A percentile compares a stretch with the other conserved stretches of the same genome.
Conservation (phyloP, 1,140 invertebrate species). For the Bombus confusus region DNA sequence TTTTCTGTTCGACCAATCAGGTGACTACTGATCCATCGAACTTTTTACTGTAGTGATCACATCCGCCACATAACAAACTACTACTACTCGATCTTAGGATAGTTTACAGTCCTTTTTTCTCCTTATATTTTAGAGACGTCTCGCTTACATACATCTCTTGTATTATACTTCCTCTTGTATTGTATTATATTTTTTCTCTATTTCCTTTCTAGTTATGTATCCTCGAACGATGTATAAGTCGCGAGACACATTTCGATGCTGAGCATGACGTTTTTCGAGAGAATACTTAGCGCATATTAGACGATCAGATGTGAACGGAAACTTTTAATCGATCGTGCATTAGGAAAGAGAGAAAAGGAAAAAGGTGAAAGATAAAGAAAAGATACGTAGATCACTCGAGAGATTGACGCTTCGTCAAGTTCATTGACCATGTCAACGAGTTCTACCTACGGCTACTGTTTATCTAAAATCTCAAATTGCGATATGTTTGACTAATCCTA, state of each 20-base stretch:
- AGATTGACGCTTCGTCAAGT: constrained; percentile 33
- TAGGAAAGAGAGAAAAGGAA: constrained; percentile 16
- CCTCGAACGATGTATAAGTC: not conserved
- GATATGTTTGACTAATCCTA: constrained; percentile 24
- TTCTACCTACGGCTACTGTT: not conserved
- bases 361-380: constrained; percentile 53
- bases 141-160: not conserved
- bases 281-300: not conserved
- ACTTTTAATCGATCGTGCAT: not conserved
- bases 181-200: not conserved
- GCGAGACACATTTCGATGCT: not conserved
- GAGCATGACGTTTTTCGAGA: not conserved
- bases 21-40: constrained; percentile 25
- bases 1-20: not conserved
- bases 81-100: constrained; percentile 5
- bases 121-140: not conserved
- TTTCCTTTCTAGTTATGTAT: constrained; percentile 1
- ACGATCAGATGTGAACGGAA: not conserved
- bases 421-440: constrained; percentile 35
- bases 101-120: constrained; percentile 15
- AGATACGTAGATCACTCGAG: constrained; percentile 44
- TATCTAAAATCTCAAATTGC: constrained; percentile 30
- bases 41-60: constrained; percentile 9
- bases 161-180: not conserved
- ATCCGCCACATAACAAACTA: not conserved